phyloP scores from a whole-genome alignment of 2,888 invertebrate species.

The Cephus runcator region DNA sequence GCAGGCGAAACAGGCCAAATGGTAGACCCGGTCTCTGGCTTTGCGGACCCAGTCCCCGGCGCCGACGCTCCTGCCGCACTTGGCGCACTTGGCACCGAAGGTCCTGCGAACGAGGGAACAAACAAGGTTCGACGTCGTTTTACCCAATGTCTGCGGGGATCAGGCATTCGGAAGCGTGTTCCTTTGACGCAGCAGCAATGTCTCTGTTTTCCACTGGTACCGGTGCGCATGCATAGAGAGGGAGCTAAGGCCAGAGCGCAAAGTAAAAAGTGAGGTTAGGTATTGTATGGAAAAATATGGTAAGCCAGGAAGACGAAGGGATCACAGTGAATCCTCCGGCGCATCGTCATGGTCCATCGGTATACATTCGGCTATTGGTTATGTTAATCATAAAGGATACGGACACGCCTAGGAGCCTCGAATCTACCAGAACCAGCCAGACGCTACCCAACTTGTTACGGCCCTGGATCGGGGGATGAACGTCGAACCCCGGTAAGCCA shows the following conservation, averaged over 20 bases:
- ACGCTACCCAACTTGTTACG: background rate
- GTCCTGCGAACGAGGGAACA: slow-evolving; percentile 74
- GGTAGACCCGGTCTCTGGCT: slow-evolving; percentile 94
- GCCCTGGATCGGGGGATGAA: background rate
- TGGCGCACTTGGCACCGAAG: slow-evolving; percentile 96
- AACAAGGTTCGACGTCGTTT: background rate
- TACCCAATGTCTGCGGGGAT: background rate
- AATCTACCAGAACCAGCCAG: background rate
- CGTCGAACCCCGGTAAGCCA: slow-evolving; percentile 19
- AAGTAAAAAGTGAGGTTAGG: slow-evolving; percentile 8
- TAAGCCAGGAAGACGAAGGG: slow-evolving; percentile 38
- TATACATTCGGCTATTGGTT: slow-evolving; percentile 46
- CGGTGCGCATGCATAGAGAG: background rate
- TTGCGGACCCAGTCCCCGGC: slow-evolving; percentile 98
- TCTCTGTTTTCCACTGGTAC: background rate
- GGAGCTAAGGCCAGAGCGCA: background rate
- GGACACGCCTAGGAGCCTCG: slow-evolving; percentile 52
- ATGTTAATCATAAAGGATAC: slow-evolving; percentile 46
- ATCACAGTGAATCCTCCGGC: slow-evolving; percentile 36
- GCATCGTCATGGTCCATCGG: slow-evolving; percentile 38
- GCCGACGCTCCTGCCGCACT: slow-evolving; percentile 92
- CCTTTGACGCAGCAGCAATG: background rate
- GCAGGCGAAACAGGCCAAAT: slow-evolving; percentile 98
- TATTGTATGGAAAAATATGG: slow-evolving; percentile 52
- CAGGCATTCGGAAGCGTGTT: background rate